Evolutionary conservation across 2,113 vertebrate genomes (phyloP).

Genomic region (Malurus elegans): DNA sequence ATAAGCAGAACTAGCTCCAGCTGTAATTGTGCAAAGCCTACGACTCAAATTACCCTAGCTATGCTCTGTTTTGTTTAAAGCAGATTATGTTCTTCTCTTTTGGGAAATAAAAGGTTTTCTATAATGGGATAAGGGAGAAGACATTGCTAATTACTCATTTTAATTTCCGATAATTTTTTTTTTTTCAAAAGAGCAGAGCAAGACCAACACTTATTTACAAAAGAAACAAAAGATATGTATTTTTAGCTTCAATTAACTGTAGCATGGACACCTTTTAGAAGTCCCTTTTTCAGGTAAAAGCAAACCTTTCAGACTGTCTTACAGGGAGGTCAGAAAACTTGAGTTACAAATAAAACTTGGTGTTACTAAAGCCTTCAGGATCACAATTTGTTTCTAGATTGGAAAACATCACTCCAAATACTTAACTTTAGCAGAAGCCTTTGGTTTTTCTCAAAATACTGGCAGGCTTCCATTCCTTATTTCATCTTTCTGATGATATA

Average conservation of each 20-base stretch:
- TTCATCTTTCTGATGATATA: not conserved
- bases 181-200: not conserved
- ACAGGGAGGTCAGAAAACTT: not conserved
- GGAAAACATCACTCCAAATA: not conserved
- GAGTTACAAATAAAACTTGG: not conserved
- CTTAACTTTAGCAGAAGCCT: not conserved
- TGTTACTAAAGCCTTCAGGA: not conserved
- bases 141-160: slow-evolving; percentile 45
- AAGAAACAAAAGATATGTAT: not conserved
- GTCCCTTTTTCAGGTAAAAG: not conserved
- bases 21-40: not conserved
- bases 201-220: not conserved
- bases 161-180: slow-evolving; percentile 19
- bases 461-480: not conserved
- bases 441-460: not conserved
- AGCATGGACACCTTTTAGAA: not conserved
- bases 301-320: not conserved
- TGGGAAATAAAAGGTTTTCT: slow-evolving; percentile 28
- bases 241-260: slow-evolving; percentile 10
- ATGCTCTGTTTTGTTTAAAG: slow-evolving; percentile 1
- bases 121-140: not conserved
- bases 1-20: not conserved
- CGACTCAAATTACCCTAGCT: not conserved
- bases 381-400: not conserved
- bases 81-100: not conserved